Conservation (phyloP, 2,888 invertebrate genomes). For the Vesta saturnalis region DNA sequence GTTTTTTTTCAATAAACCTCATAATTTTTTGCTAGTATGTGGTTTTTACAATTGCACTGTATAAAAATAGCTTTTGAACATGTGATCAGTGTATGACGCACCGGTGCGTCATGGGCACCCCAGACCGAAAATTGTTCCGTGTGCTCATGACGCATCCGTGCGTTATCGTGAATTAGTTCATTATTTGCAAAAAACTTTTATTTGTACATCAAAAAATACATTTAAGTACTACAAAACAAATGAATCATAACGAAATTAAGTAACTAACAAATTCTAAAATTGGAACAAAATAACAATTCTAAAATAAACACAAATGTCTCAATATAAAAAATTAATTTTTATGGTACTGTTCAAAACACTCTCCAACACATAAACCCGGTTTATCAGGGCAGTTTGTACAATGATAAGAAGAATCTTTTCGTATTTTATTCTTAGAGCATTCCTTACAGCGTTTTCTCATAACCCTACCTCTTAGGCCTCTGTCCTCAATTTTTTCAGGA, state of each 20-base stretch:
- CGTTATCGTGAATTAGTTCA: neutral
- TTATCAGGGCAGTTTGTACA: too few species aligned
- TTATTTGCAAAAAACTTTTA: neutral
- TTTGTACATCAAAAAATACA: neutral
- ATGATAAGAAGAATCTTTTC: too few species aligned
- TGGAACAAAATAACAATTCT: neutral
- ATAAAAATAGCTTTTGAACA: neutral
- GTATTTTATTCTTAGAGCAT: too few species aligned
- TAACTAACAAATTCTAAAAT: neutral
- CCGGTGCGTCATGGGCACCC: neutral
- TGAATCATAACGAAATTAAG: neutral
- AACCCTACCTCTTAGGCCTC: too few species aligned
- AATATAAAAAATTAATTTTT: neutral
- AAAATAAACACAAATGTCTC: neutral
- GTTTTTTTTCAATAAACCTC: neutral
- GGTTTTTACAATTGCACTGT: neutral
- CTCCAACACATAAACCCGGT: too few species aligned
- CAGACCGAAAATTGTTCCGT: neutral
- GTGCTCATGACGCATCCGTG: neutral
- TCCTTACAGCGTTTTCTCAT: too few species aligned
- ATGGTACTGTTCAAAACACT: neutral
- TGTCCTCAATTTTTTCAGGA: neutral
- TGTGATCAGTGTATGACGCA: neutral
- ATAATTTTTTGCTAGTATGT: too few species aligned
- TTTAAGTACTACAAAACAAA: neutral